These are phyloP conservation scores for Scaptomyza pallida DNA, from an alignment of 1,140 invertebrate species.

Conservation along the genomic window DNA sequence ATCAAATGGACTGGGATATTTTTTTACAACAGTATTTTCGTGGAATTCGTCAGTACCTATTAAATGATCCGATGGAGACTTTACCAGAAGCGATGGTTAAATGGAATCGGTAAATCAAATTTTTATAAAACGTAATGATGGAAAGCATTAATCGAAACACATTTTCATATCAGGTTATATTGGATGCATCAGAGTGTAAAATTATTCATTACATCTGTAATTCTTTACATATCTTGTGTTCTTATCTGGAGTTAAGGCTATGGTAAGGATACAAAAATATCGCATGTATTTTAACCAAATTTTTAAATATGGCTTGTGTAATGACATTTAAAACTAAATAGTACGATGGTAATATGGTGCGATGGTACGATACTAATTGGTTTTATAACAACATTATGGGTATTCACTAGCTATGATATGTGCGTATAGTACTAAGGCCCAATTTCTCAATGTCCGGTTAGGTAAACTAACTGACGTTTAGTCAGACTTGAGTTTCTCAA, in stretches of 20 bases:
- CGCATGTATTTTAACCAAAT: too few relatives aligned
- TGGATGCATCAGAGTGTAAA: slow-evolving; percentile 59
- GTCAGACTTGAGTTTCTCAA: too few relatives aligned
- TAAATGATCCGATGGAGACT: slow-evolving; percentile 89
- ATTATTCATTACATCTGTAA: slow-evolving; percentile 8
- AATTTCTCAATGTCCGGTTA: too few relatives aligned
- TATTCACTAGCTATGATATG: too few relatives aligned
- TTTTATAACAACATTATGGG: too few relatives aligned
- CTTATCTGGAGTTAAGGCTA: too few relatives aligned
- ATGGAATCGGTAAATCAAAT: slow-evolving; percentile 85
- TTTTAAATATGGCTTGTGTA: too few relatives aligned
- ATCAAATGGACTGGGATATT: slow-evolving; percentile 87
- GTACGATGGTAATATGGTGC: too few relatives aligned
- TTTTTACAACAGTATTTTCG: slow-evolving; percentile 88
- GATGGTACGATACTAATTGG: too few relatives aligned
- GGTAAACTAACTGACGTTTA: too few relatives aligned
- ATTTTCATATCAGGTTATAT: slow-evolving; percentile 44
- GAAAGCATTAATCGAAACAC: neutral
- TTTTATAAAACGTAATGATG: neutral
- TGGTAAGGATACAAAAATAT: too few relatives aligned
- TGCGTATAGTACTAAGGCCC: too few relatives aligned
- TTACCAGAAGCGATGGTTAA: slow-evolving; percentile 86
- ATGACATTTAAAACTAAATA: neutral
- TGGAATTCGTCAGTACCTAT: slow-evolving; percentile 88
- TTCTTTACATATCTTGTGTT: slow-evolving; percentile 18